These are phyloP conservation scores for Numida meleagris DNA, from an alignment of 2,113 vertebrate genomes.

Conservation along the genomic window DNA sequence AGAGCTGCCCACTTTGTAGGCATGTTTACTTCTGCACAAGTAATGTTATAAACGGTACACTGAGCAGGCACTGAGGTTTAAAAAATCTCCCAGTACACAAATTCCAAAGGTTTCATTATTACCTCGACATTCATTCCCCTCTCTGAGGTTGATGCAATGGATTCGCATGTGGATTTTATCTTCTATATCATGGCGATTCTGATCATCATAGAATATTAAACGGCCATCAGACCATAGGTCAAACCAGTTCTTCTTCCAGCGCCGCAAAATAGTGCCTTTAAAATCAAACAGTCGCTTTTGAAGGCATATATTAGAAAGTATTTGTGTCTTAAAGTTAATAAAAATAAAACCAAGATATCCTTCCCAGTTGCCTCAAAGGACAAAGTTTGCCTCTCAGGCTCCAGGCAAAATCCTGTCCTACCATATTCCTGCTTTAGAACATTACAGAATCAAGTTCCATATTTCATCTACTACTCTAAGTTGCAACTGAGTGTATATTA, in stretches of 20 bases:
- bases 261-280: constrained; percentile 91
- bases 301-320: neutral
- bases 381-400: neutral
- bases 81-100: neutral
- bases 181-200: constrained; percentile 86
- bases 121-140: constrained; percentile 88
- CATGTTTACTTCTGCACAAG: neutral
- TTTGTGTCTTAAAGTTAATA: neutral
- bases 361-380: neutral
- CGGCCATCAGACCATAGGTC: constrained; percentile 93
- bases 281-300: neutral
- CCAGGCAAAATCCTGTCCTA: neutral
- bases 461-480: neutral
- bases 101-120: neutral
- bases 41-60: neutral
- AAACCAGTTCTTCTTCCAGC: constrained; percentile 98
- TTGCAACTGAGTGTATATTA: neutral
- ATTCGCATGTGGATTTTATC: constrained; percentile 93
- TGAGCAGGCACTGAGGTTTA: neutral
- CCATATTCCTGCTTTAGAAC: neutral
- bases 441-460: neutral
- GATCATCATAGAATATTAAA: constrained; percentile 91
- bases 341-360: neutral
- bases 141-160: constrained; percentile 91
- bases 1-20: neutral